Evolutionary conservation across 2,113 vertebrate species (phyloP), one percentile per base, ranked within the genome.

Genomic region (Entomyzon cyanotis): DNA sequence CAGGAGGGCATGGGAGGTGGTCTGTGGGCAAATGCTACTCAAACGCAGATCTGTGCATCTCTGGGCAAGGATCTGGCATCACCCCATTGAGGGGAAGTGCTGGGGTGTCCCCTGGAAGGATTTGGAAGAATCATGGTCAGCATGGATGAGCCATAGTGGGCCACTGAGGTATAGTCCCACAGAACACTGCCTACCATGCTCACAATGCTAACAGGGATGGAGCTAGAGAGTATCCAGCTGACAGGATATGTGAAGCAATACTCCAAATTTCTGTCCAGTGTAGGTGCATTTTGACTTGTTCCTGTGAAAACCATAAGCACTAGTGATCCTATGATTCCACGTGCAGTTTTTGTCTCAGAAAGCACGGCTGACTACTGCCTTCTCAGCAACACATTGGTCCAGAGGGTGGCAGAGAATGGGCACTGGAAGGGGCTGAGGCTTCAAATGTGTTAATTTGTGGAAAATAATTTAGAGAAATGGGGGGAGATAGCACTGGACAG

Each of bases 41-140:
- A 8, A 31, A 33, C 17, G 20, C 6, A 15, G 2, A 1, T 33
- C 63, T 65, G 44, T 62, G 30, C 10, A 47, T 70, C 39, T 50
- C 35, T 31, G 49, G 23, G 11, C 20, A 58, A 33, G 56, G 59
- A 46, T 41, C 25, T 84, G 68, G 37, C 50, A 62, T 52, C 44
- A 82, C 2, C 15, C 25, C 27, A 15, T 9, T 0, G 1, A 60
- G 8, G 10, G 4, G 3, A 62, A 70, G 6, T 35, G 14, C 24
- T 59, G 30, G 19, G 8, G 4, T 0, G 0, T 49, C 8, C 8
- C 3, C 53, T 71, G 35, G 63, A 60, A 44, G 16, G 23, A 22
- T 56, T 52, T 80, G 41, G 31, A 65, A 46, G 19, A n/a, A 22
- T 37, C 15, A 5, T 15, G 12, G 18, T 35, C 21, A 13, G 16